Conservation (phyloP, 2,113 vertebrate genomes). For the Grammomys surdaster region DNA sequence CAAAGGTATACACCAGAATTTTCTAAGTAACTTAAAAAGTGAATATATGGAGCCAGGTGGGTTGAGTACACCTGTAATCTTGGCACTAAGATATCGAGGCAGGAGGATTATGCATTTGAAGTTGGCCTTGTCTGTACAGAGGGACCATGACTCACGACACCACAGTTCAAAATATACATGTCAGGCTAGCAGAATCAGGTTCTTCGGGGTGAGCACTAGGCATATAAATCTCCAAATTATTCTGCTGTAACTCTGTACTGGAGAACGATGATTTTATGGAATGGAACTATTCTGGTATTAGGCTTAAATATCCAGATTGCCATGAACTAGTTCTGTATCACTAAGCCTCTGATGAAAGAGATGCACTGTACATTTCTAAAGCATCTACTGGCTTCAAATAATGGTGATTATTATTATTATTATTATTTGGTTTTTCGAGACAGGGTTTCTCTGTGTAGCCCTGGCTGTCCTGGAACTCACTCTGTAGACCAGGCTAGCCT, state of each 20-base stretch:
- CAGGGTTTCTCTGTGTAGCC: too few species aligned
- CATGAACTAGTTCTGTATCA: background rate
- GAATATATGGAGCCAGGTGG: background rate
- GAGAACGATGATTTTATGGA: slow-evolving; percentile 49
- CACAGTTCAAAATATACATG: background rate
- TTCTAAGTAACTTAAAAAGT: slow-evolving; percentile 14
- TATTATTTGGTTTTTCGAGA: too few species aligned
- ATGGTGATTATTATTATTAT: background rate
- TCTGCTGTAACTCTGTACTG: background rate
- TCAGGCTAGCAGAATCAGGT: background rate
- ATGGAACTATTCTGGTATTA: background rate
- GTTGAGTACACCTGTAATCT: background rate
- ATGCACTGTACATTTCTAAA: slow-evolving; percentile 12
- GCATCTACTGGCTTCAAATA: slow-evolving; percentile 4
- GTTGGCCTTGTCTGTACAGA: background rate
- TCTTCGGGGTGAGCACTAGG: background rate
- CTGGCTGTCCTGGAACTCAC: too few species aligned
- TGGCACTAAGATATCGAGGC: background rate
- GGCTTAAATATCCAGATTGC: background rate
- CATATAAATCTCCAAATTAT: slow-evolving; percentile 4
- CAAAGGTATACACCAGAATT: background rate
- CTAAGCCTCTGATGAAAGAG: slow-evolving; percentile 8
- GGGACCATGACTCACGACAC: background rate
- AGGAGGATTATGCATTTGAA: background rate
- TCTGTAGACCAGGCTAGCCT: too few species aligned